A percentile compares a stretch with the other conserved stretches of the same genome.
These are phyloP conservation scores for Engraulis encrasicolus DNA, from an alignment of 2,113 vertebrate species.

Conservation along the genomic window DNA sequence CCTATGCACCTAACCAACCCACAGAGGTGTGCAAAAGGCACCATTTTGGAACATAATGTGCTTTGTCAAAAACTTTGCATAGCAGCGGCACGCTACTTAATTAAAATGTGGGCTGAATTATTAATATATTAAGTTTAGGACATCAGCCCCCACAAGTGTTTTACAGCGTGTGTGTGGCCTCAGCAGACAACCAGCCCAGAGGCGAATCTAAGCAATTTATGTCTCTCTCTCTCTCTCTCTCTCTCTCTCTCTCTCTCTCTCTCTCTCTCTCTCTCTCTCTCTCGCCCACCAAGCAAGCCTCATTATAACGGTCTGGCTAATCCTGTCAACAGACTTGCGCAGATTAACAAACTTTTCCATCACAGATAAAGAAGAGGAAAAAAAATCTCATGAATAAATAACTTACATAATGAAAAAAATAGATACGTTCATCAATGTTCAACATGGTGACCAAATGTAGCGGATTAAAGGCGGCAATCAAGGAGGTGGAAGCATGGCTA, in stretches of 20 bases:
- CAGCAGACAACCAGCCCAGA: conserved; percentile 21
- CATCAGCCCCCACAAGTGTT: background rate
- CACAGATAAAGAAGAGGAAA: background rate
- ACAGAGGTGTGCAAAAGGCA: too few species aligned
- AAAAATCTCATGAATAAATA: background rate
- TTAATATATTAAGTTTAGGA: background rate
- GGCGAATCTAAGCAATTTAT: conserved; percentile 32
- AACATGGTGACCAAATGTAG: conserved; percentile 15
- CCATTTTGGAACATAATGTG: too few species aligned
- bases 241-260: too few species aligned
- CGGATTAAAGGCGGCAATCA: background rate
- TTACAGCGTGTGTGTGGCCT: background rate
- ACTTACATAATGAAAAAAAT: background rate
- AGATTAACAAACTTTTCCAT: conserved; percentile 53
- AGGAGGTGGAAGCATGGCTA: conserved; percentile 20
- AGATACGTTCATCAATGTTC: background rate
- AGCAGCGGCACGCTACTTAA: background rate
- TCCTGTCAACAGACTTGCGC: conserved; percentile 44
- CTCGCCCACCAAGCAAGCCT: background rate
- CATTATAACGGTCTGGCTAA: conserved; percentile 41
- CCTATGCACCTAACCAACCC: too few species aligned
- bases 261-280: background rate
- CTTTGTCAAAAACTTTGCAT: too few species aligned
- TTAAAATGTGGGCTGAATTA: background rate
- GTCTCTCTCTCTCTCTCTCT: too few species aligned